Conservation (phyloP, 2,888 invertebrate genomes). For the Hipparchia semele region DNA sequence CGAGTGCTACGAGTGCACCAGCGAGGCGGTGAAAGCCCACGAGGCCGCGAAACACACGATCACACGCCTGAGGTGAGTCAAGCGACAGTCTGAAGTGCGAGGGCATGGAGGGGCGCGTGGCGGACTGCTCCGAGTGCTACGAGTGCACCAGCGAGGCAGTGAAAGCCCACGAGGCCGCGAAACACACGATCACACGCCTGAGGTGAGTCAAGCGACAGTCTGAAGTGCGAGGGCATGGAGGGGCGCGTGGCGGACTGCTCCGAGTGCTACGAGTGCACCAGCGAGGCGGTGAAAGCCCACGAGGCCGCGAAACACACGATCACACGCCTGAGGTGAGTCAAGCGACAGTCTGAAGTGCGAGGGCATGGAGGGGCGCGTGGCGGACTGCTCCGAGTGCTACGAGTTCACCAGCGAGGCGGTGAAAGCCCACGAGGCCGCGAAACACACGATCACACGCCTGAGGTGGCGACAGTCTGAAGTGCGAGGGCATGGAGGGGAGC, state of each 20-base stretch:
- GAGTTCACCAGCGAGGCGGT: neutral
- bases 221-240: conserved; percentile 14
- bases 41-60: neutral
- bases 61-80: neutral
- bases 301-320: neutral
- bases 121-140: conserved; percentile 16
- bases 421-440: neutral
- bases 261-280: conserved; percentile 9
- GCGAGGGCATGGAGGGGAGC: conserved; percentile 8
- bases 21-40: neutral
- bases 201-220: neutral
- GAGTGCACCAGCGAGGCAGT: neutral
- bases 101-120: neutral
- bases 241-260: conserved; percentile 3
- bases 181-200: neutral
- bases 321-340: neutral
- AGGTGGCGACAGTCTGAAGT: neutral
- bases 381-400: conserved; percentile 14
- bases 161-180: neutral
- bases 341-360: neutral
- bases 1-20: conserved; percentile 10
- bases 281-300: neutral
- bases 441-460: neutral
- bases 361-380: conserved; percentile 1
- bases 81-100: neutral